Evolutionary conservation across 2,113 vertebrate species (phyloP).

Genomic region (Monopterus albus): DNA sequence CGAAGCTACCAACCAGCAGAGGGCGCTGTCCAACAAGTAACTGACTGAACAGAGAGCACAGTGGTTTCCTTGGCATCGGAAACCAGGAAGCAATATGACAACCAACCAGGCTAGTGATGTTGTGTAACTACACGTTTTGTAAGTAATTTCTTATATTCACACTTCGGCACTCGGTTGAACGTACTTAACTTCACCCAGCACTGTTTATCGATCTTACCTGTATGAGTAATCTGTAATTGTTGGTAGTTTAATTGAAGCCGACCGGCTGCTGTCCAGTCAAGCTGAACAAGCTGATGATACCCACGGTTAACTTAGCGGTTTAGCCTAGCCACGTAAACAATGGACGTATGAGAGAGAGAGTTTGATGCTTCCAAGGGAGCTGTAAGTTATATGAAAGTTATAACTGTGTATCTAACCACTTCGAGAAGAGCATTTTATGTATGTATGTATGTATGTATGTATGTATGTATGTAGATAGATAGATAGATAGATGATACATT

Average conservation of each 20-base stretch:
- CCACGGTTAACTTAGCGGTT: constrained; percentile 60
- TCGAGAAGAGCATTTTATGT: too few relatives aligned
- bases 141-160: constrained; percentile 48
- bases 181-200: fast-evolving
- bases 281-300: too few relatives aligned
- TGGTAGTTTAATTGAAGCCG: background rate
- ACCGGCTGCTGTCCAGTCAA: constrained; percentile 9
- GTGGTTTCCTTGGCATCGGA: constrained; percentile 46
- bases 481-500: too few relatives aligned
- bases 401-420: fast-evolving
- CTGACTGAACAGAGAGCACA: background rate
- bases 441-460: too few relatives aligned
- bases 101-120: constrained; percentile 36
- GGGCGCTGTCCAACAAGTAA: constrained; percentile 38
- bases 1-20: constrained; percentile 16
- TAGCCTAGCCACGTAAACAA: constrained; percentile 74
- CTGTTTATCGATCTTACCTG: too few relatives aligned
- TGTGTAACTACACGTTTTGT: constrained; percentile 66
- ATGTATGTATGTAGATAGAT: too few relatives aligned
- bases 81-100: constrained; percentile 20
- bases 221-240: background rate
- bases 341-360: constrained; percentile 3
- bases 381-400: background rate
- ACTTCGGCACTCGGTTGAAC: background rate
- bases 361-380: background rate